A percentile compares a stretch with the other conserved stretches of the same genome.
Evolutionary conservation across 1,140 invertebrate species (phyloP).

Genomic region (Cardiocondyla obscurior): DNA sequence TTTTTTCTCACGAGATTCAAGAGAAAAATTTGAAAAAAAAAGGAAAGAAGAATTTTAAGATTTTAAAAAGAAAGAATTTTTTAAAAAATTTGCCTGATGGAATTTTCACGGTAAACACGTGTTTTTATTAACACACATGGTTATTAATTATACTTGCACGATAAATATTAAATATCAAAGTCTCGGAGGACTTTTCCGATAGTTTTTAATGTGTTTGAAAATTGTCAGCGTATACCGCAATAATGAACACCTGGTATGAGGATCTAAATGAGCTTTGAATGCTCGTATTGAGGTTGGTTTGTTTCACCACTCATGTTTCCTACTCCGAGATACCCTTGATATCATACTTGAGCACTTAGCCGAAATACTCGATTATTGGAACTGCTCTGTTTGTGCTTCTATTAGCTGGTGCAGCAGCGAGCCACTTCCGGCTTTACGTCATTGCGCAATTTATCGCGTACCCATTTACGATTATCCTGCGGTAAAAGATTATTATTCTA

Average conservation of each 20-base stretch:
- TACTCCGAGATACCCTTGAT: conserved; percentile 31
- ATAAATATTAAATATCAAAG: too few species aligned
- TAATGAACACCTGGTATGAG: neutral
- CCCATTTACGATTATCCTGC: neutral
- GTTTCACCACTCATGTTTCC: neutral
- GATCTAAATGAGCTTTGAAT: conserved; percentile 12
- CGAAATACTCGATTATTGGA: conserved; percentile 20
- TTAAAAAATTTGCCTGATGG: neutral
- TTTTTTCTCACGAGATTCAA: neutral
- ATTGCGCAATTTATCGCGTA: neutral
- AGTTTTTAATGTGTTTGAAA: neutral
- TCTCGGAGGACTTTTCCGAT: too few species aligned
- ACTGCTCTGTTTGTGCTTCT: conserved; percentile 13
- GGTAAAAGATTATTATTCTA: neutral
- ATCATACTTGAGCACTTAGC: neutral
- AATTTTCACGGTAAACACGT: neutral
- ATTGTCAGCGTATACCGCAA: neutral
- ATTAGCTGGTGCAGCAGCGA: too few species aligned
- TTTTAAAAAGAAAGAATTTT: neutral
- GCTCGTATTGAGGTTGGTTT: neutral
- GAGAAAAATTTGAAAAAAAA: neutral
- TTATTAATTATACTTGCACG: too few species aligned
- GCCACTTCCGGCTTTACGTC: neutral
- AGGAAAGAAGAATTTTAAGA: neutral
- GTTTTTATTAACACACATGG: neutral